Conservation (phyloP, 1,140 invertebrate genomes). For the Mya arenaria region DNA sequence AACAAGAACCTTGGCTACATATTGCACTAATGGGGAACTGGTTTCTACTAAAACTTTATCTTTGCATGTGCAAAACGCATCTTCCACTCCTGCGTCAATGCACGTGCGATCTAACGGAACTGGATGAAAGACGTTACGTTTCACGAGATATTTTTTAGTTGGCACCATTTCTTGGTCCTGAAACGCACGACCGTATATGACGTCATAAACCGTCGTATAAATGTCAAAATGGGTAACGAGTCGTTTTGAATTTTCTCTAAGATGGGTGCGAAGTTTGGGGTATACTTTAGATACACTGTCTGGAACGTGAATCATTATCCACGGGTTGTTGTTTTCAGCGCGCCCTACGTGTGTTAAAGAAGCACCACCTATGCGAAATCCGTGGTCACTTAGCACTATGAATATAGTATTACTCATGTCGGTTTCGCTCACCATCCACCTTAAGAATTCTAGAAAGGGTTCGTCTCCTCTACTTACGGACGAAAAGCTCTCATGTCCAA, state of each 20-base stretch:
- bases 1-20: slow-evolving; percentile 29
- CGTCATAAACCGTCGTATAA: slow-evolving; percentile 46
- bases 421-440: slow-evolving; percentile 48
- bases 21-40: slow-evolving; percentile 20
- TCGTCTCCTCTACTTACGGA: slow-evolving; percentile 54
- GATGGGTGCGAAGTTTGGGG: slow-evolving; percentile 21
- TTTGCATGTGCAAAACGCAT: slow-evolving; percentile 62
- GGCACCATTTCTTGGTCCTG: no score
- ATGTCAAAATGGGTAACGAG: slow-evolving; percentile 48
- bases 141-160: no score
- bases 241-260: slow-evolving; percentile 36
- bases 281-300: slow-evolving; percentile 33
- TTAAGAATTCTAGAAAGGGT: slow-evolving; percentile 64
- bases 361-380: slow-evolving; percentile 43
- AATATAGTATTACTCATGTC: slow-evolving; percentile 41
- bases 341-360: slow-evolving; percentile 52
- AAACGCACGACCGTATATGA: slow-evolving; percentile 21
- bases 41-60: slow-evolving; percentile 22
- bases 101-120: slow-evolving; percentile 57
- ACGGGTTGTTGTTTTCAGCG: slow-evolving; percentile 56
- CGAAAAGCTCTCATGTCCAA: slow-evolving; percentile 51
- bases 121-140: no score
- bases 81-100: slow-evolving; percentile 52
- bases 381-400: slow-evolving; percentile 58
- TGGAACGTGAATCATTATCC: slow-evolving; percentile 46